These are phyloP conservation scores for Athripsodes cinereus DNA, from an alignment of 2,888 invertebrate genomes.

Conservation along the genomic window DNA sequence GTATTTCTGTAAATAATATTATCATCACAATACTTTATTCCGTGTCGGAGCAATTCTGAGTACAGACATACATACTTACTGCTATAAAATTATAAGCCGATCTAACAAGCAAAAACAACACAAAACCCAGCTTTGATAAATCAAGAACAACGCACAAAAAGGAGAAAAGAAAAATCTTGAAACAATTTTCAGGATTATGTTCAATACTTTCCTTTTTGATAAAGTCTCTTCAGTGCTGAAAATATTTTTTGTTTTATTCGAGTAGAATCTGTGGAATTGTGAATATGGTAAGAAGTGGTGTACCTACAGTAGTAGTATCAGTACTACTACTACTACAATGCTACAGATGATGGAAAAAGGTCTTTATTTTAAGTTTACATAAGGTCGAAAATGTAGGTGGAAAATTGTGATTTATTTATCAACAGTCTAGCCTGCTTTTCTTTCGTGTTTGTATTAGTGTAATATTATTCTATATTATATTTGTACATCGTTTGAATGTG, in stretches of 20 bases:
- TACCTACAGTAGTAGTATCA: too few species aligned
- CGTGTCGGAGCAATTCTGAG: neutral
- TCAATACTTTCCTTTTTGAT: neutral
- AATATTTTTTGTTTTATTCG: neutral
- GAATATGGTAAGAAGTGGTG: conserved; percentile 16
- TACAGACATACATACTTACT: neutral
- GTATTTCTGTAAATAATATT: conserved; percentile 2
- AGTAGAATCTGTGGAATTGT: conserved; percentile 6
- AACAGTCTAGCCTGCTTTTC: conserved; percentile 15
- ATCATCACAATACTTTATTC: neutral
- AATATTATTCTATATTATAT: too few species aligned
- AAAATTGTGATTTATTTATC: conserved; percentile 27
- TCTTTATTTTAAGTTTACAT: conserved; percentile 10
- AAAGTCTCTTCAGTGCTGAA: neutral
- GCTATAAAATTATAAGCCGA: conserved; percentile 1
- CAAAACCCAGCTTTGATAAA: neutral
- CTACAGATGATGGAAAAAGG: conserved; percentile 14
- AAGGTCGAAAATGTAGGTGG: conserved; percentile 22
- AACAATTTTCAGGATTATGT: neutral
- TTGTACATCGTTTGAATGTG: neutral
- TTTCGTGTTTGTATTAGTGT: neutral
- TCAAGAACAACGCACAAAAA: neutral
- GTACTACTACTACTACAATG: too few species aligned
- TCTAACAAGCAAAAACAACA: neutral
- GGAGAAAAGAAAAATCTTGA: neutral